A percentile compares a stretch with the other conserved stretches of the same genome.
Evolutionary conservation across 2,797 vertebrate genomes (phyloP).

Genomic region (Coendou prehensilis): DNA sequence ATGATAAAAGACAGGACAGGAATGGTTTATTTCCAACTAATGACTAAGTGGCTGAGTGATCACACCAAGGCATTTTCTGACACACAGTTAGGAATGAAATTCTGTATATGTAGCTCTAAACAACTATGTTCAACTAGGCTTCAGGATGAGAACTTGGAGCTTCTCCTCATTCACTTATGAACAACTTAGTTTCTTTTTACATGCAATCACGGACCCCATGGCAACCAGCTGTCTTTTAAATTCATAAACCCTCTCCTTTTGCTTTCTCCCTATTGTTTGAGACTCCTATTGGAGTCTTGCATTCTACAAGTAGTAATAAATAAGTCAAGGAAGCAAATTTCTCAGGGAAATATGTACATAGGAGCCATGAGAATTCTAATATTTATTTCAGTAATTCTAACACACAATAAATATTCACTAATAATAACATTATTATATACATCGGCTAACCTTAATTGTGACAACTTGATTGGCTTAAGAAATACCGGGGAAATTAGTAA

Average conservation of each 20-base stretch:
- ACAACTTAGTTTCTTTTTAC: background rate
- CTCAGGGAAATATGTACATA: background rate
- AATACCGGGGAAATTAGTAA: background rate
- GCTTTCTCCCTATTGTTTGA: background rate
- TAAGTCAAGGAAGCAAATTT: background rate
- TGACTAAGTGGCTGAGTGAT: background rate
- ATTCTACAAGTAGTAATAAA: background rate
- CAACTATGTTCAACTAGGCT: background rate
- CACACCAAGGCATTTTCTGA: background rate
- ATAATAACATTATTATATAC: slow-evolving; percentile 28
- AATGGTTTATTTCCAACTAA: background rate
- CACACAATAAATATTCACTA: background rate
- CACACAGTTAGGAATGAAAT: background rate
- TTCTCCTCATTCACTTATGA: background rate
- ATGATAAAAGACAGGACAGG: background rate
- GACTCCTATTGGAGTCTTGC: background rate
- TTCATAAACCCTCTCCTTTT: background rate
- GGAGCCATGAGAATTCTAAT: background rate
- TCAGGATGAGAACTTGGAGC: background rate
- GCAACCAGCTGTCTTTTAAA: background rate
- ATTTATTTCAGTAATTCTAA: background rate
- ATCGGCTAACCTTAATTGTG: background rate
- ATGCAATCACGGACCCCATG: background rate
- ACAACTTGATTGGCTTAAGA: background rate
- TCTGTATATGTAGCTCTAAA: background rate